These are phyloP conservation scores for Trichomalopsis sarcophagae DNA, from an alignment of 1,140 invertebrate species.

Conservation along the genomic window DNA sequence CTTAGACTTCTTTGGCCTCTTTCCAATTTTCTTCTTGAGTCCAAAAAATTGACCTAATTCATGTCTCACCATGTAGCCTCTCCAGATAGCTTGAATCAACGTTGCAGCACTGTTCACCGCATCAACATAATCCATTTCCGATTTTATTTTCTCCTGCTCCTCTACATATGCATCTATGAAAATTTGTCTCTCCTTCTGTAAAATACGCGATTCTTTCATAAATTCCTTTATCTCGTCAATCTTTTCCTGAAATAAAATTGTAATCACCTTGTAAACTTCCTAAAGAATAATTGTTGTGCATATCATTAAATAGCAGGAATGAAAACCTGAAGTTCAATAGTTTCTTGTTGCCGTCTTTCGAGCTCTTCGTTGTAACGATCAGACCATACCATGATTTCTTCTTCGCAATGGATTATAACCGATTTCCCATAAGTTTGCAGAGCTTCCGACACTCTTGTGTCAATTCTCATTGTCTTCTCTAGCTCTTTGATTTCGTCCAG, in stretches of 20 bases:
- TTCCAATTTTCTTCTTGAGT: slow-evolving; percentile 50
- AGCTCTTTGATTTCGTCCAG: slow-evolving; percentile 34
- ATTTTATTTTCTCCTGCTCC: slow-evolving; percentile 48
- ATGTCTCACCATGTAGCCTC: slow-evolving; percentile 65
- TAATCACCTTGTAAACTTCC: not conserved
- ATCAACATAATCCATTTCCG: slow-evolving; percentile 54
- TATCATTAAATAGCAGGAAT: not conserved
- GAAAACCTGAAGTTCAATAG: slow-evolving; percentile 60
- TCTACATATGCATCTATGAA: slow-evolving; percentile 58
- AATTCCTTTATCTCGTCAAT: slow-evolving; percentile 59
- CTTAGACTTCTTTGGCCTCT: slow-evolving; percentile 39
- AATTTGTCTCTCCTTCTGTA: slow-evolving; percentile 54
- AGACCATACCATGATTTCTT: slow-evolving; percentile 59
- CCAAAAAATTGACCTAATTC: slow-evolving; percentile 59
- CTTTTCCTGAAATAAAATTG: slow-evolving; percentile 55
- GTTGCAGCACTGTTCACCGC: slow-evolving; percentile 58
- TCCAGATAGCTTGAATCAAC: slow-evolving; percentile 64
- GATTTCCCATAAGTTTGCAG: slow-evolving; percentile 51
- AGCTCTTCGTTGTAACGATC: slow-evolving; percentile 60
- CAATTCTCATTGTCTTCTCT: slow-evolving; percentile 6
- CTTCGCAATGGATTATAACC: slow-evolving; percentile 57
- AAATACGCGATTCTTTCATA: slow-evolving; percentile 53
- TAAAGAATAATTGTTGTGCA: too few species aligned
- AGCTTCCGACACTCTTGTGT: slow-evolving; percentile 56
- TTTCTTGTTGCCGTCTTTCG: slow-evolving; percentile 57